Evolutionary conservation across 2,797 vertebrate genomes (phyloP), one percentile per base, ranked within the genome.

Genomic region (Somateria mollissima): DNA sequence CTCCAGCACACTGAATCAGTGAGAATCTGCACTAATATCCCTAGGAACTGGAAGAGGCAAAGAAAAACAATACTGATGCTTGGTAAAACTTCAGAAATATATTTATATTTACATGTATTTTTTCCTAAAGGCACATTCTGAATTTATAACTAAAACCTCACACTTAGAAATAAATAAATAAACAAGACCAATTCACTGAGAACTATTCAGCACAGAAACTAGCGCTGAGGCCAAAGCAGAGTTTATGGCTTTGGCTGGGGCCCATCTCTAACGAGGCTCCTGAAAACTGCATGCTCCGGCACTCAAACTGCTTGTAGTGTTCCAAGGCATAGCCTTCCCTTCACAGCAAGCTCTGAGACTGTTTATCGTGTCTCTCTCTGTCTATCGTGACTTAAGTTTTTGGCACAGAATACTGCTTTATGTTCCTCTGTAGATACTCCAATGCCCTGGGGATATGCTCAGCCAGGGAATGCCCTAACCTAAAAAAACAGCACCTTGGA

Each of bases 241-340:
- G 39, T 20, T 74, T 27, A 11, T 3, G 49, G 18, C 45, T 72
- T 45, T 67, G 2, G 11, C 5, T 3, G 17, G 32, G 53, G 47
- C 49, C 13, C 84, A 47, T 32, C 32, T 89, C 69, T 77, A 53
- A 2, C 4, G 1, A 27, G 65, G 37, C 13, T 66, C 32, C 53
- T 74, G 20, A 70, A 65, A 54, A 10, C 27, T 30, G 7, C 45
- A 30, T 24, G 56, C 47, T 81, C 41, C 71, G 32, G 13, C 3
- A 2, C 66, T 47, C 45, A 2, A 0, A 10, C 2, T 9, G 28
- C 8, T 27, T n/a, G n/a, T n/a, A n/a, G n/a, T n/a, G n/a, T n/a
- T 61, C 5, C 4, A 28, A 67, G 30, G 20, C n/a, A 8, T 0
- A 6, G 36, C 61, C 13, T 32, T 64, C 47, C 71, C 56, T 49